phyloP scores from a whole-genome alignment of 2,888 invertebrate genomes.

The Eurytoma adleriae region DNA sequence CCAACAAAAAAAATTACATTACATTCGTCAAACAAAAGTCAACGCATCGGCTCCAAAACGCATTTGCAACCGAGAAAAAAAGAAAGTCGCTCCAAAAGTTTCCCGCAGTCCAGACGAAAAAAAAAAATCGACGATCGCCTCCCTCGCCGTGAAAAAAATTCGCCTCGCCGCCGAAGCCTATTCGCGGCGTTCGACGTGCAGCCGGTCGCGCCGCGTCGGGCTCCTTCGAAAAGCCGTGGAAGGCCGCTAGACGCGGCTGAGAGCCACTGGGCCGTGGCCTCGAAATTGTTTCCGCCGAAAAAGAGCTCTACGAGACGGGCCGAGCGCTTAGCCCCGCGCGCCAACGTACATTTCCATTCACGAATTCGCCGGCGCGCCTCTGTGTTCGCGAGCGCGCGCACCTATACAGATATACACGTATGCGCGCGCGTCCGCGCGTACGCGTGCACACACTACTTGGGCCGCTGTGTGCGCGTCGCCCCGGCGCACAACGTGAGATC shows the following conservation, averaged over 20 bases:
- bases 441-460: neutral
- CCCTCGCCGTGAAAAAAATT: no score
- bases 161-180: neutral
- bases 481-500: neutral
- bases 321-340: neutral
- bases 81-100: no score
- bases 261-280: conserved; percentile 68
- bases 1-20: no score
- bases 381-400: neutral
- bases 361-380: conserved; percentile 10
- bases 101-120: no score
- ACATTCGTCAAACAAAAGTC: no score
- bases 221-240: neutral
- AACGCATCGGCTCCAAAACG: no score
- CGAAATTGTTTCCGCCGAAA: conserved; percentile 70
- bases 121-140: no score
- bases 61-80: no score
- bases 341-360: conserved; percentile 55
- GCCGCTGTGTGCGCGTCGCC: neutral
- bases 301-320: conserved; percentile 57
- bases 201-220: no score
- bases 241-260: conserved; percentile 57
- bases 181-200: neutral
- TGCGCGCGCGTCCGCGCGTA: neutral
- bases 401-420: no score